Percentiles rank a stretch among this genome's conserved stretches.
Evolutionary conservation across 2,888 invertebrate species (phyloP).

Genomic region (Gasteruption jaculator): DNA sequence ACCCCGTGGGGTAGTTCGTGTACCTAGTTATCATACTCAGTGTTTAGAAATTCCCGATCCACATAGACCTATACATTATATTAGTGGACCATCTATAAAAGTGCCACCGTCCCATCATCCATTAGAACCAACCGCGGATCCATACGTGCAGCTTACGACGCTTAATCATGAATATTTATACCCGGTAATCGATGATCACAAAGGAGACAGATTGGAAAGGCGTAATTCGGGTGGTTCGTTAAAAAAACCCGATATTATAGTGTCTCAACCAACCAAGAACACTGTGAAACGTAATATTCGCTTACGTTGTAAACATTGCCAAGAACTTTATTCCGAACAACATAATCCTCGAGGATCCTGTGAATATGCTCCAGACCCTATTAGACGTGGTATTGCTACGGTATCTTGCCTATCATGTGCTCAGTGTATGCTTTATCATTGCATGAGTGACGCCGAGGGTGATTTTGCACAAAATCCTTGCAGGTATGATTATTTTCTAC

Average conservation of each 20-base stretch:
- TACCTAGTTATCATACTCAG: slow-evolving; percentile 40
- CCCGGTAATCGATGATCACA: slow-evolving; percentile 63
- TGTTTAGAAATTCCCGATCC: slow-evolving; percentile 40
- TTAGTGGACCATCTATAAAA: slow-evolving; percentile 33
- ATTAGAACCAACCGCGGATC: slow-evolving; percentile 44
- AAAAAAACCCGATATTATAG: slow-evolving; percentile 63
- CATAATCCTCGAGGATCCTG: slow-evolving; percentile 83
- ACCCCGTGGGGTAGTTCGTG: slow-evolving; percentile 34
- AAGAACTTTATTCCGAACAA: slow-evolving; percentile 77
- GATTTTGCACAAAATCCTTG: slow-evolving; percentile 84
- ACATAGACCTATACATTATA: slow-evolving; percentile 43
- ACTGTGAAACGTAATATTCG: slow-evolving; percentile 48
- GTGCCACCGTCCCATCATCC: slow-evolving; percentile 34
- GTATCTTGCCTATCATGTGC: slow-evolving; percentile 85
- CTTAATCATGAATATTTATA: slow-evolving; percentile 84
- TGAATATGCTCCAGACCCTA: slow-evolving; percentile 81
- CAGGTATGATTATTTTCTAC: slow-evolving; percentile 56
- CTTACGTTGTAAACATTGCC: slow-evolving; percentile 66
- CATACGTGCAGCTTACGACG: slow-evolving; percentile 79
- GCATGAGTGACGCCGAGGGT: slow-evolving; percentile 86
- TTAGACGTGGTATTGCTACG: slow-evolving; percentile 73
- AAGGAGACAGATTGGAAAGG: slow-evolving; percentile 43
- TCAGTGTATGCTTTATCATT: slow-evolving; percentile 88
- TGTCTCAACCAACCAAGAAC: slow-evolving; percentile 53
- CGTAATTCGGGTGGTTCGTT: slow-evolving; percentile 51